Evolutionary conservation across 2,797 vertebrate genomes (phyloP), one percentile per base, ranked within the genome.

Genomic region (Sebastes flavidus): DNA sequence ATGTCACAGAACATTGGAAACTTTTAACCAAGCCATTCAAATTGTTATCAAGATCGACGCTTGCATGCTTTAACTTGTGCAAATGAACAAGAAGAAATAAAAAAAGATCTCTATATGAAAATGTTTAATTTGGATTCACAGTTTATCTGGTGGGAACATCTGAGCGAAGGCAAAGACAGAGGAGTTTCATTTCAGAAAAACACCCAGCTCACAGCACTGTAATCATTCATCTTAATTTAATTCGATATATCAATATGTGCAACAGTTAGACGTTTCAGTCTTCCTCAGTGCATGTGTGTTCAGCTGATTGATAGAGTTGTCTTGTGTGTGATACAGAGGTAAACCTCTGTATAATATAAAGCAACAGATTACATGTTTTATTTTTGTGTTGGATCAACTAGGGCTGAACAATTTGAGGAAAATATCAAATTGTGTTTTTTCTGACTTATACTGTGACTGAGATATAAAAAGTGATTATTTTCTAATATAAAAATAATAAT

Each of bases 221-320:
- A 34, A 25, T 74, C 66, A 63, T 58, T 81, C 34, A 72, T 63
- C 46, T 66, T 38, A 20, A 14, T 56, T 75, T 42, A 29, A 59
- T 72, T 77, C 61, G 8, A 59, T 60, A 36, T 42, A 72, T 55
- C 72, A 68, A n/a, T 75, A 66, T 62, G 63, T 72, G 61, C 30
- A 81, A 66, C 58, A 82, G 62, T 72, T 46, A 52, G 42, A 80
- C 27, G 73, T 38, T 69, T 80, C 8, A 67, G 78, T 59, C 78
- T 56, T 61, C 34, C 25, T 70, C 22, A 67, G 32, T 63, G 24
- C 2, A 30, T 67, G 62, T 56, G 56, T 68, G 60, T 56, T 78
- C 22, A 56, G 27, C 67, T 72, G 80, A 81, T 11, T 68, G 59
- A 85, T 65, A 13, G 62, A 65, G 49, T 8, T 24, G 59, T 75